These are phyloP conservation scores for Leptonema lineaticorne DNA, from an alignment of 1,140 invertebrate species.

Conservation along the genomic window DNA sequence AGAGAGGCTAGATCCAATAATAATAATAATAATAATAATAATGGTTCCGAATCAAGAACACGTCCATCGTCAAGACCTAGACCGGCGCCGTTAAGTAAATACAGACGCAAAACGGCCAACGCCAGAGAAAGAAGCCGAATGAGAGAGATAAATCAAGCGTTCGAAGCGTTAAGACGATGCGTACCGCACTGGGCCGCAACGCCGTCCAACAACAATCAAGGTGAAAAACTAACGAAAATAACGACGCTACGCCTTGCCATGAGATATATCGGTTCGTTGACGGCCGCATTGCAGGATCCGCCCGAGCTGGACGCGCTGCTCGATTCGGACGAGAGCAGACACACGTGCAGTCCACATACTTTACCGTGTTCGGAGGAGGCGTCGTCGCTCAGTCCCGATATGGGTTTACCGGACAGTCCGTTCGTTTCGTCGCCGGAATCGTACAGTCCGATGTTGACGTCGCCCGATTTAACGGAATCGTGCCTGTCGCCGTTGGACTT, in stretches of 20 bases:
- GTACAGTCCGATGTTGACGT: slow-evolving; percentile 37
- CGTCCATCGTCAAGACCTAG: slow-evolving; percentile 60
- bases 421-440: slow-evolving; percentile 39
- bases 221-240: slow-evolving; percentile 85
- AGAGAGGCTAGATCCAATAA: slow-evolving; percentile 35
- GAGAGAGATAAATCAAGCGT: slow-evolving; percentile 86
- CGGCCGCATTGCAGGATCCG: slow-evolving; percentile 45
- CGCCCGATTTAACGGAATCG: slow-evolving; percentile 36
- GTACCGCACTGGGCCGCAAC: slow-evolving; percentile 65
- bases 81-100: slow-evolving; percentile 84
- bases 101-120: slow-evolving; percentile 86
- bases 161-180: slow-evolving; percentile 73
- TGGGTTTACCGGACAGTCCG: slow-evolving; percentile 39
- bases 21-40: too few relatives aligned
- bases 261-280: slow-evolving; percentile 77
- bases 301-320: slow-evolving; percentile 31
- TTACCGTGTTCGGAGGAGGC: slow-evolving; percentile 33
- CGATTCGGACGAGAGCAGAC: slow-evolving; percentile 38
- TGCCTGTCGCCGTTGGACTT: slow-evolving; percentile 40
- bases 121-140: slow-evolving; percentile 81
- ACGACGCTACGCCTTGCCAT: slow-evolving; percentile 83
- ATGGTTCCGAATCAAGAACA: slow-evolving; percentile 40
- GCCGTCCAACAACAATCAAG: slow-evolving; percentile 53
- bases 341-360: slow-evolving; percentile 37
- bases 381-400: slow-evolving; percentile 35